Base-by-base conservation (phyloP, 2,113 vertebrate species). In the Sakesphorus luctuosus region DNA sequence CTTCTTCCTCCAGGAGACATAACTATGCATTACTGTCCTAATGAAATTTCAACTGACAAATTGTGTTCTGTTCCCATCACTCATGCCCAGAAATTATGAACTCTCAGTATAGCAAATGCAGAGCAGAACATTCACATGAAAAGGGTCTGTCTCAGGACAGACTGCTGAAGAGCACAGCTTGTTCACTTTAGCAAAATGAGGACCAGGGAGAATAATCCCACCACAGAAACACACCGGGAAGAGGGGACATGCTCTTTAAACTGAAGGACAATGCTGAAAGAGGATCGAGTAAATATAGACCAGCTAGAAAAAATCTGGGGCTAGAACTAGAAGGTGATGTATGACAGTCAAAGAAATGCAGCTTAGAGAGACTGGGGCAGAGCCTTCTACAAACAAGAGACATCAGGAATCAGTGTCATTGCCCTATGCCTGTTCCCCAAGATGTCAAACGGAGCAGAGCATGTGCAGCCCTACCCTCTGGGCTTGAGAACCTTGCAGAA, bases 381-480 rank as follows among this genome's bases (percentile, higher is more conserved):
- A 87, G 44, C 23, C 16, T 11, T 56, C 31, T 55, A 20, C 33
- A 55, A 23, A 62, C 7, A 13, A 65, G 73, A 78, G 20, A 8
- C 10, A 18, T 18, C 38, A 46, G 44, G 18, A 47, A 67, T 33
- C 61, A 33, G 33, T 5, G 2, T 23, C 44, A 38, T 16, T 0
- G 0, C 24, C 35, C 35, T 17, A 6, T 1, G 1, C 17, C 21
- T 10, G 26, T 1, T 87, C 66, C 40, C 23, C 19, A 5, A 44
- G 55, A n/a, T 1, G 20, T 23, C 67, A n/a, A 12, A n/a, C 0
- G 0, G 16, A 79, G 36, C 17, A 46, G 13, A 50, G 13, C 53
- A 13, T 0, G 26, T 76, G 11, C 26, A 62, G 53, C 33, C 38
- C 38, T 25, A 4, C 53, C 36, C 67, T 47, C 47, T 56, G 43